Percentiles rank a stretch among this genome's conserved stretches.
These are phyloP conservation scores for Clarias macrocephalus DNA, from an alignment of 2,113 vertebrate species.

Conservation along the genomic window DNA sequence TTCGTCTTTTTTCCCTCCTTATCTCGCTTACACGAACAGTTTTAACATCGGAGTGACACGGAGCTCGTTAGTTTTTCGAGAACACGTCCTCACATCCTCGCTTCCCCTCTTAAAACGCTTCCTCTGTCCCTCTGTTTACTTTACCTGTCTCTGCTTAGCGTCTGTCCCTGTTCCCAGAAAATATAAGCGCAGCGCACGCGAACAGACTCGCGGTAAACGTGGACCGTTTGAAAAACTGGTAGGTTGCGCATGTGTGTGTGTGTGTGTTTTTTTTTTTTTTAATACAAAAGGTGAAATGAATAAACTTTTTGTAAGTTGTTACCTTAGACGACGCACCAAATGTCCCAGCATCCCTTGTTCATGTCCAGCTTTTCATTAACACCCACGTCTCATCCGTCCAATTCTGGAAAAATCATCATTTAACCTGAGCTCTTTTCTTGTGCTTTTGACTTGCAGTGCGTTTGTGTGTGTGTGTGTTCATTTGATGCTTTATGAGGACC, in stretches of 20 bases:
- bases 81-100: neutral
- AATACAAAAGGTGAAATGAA: neutral
- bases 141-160: slow-evolving; percentile 30
- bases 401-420: neutral
- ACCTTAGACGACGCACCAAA: neutral
- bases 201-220: neutral
- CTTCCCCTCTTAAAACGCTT: slow-evolving; percentile 20
- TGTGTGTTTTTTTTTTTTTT: neutral
- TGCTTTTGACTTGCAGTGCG: neutral
- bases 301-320: no score
- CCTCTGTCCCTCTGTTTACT: slow-evolving; percentile 30
- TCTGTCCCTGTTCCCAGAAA: neutral
- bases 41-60: slow-evolving; percentile 39
- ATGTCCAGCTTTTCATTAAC: neutral
- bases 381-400: neutral
- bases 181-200: neutral
- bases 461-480: neutral
- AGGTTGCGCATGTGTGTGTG: no score
- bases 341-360: neutral
- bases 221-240: neutral
- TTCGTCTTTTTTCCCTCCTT: no score
- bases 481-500: neutral
- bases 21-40: slow-evolving; percentile 14
- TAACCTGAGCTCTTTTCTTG: neutral
- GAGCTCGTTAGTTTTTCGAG: neutral